Conservation (phyloP, 2,113 vertebrate genomes). For the Malurus melanocephalus region DNA sequence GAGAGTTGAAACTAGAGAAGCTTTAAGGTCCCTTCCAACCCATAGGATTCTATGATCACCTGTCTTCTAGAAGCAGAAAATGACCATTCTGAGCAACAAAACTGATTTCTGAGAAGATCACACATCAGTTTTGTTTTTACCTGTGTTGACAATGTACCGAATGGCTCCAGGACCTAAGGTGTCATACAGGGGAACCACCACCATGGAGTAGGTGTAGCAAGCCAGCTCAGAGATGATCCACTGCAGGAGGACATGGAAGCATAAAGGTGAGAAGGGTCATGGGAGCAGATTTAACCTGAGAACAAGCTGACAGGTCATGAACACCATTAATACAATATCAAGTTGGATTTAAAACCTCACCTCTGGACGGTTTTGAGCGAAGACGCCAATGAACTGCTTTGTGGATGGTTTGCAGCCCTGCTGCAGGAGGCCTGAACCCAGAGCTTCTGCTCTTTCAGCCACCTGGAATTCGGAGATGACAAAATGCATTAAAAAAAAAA, state of each 20-base stretch:
- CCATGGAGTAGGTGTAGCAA: slow-evolving; percentile 98
- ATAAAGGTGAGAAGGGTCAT: not conserved
- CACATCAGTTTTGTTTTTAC: slow-evolving; percentile 57
- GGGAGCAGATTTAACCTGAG: not conserved
- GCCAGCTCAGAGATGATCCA: slow-evolving; percentile 97
- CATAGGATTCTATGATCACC: not conserved
- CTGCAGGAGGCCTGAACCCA: slow-evolving; percentile 91
- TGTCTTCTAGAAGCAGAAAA: not conserved
- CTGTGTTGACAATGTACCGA: slow-evolving; percentile 92
- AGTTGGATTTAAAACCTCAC: slow-evolving; percentile 59
- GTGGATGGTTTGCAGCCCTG: slow-evolving; percentile 86
- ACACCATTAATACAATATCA: not conserved
- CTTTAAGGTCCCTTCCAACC: not conserved
- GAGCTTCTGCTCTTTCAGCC: slow-evolving; percentile 84
- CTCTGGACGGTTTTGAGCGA: slow-evolving; percentile 97
- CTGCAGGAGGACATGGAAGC: slow-evolving; percentile 65
- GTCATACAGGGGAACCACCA: slow-evolving; percentile 95
- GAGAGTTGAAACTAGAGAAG: not conserved
- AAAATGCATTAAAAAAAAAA: not conserved
- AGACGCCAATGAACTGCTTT: slow-evolving; percentile 92
- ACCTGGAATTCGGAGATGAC: slow-evolving; percentile 73
- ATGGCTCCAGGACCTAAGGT: slow-evolving; percentile 93
- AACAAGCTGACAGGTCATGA: not conserved
- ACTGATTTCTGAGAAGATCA: not conserved
- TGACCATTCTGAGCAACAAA: not conserved